Evolutionary conservation across 2,888 invertebrate species (phyloP), one percentile per base, ranked within the genome.

Genomic region (Hemithea aestivaria): DNA sequence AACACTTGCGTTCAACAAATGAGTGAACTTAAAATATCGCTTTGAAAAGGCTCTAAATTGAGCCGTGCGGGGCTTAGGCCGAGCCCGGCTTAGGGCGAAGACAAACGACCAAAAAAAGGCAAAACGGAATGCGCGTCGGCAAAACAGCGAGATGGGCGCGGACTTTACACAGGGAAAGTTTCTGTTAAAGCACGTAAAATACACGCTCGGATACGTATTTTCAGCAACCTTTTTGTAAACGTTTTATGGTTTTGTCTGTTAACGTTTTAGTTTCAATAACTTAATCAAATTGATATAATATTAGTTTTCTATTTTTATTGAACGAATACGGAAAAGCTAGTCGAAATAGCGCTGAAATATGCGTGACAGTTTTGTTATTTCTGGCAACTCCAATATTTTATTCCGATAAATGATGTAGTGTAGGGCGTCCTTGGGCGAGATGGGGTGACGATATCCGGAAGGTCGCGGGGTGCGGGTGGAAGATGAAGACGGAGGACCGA

Each of bases 71-170:
- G 66, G 66, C 60, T 63, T 59, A 52, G 62, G 55, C 51, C 56
- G 54, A 55, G 60, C 48, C 53, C 45, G 45, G 68, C 63, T 69
- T 64, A 66, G 51, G 53, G 48, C 40, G 55, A 69, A 67, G 67
- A 67, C 62, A 69, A 67, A 69, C 65, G 70, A 64, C 66, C 58
- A 46, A 67, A 67, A 67, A 68, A 69, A 61, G 57, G 56, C 51
- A 51, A 53, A 53, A 54, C 50, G 50, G 55, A 64, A 56, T 58
- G 41, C 41, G 33, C 33, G 36, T 33, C 33, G 36, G 31, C 32
- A 32, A 33, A 42, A 37, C 41, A 37, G 26, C 41, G 36, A 29
- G 29, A 33, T 34, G 35, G 32, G 23, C 16, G 29, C 33, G 22
- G 35, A 35, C 33, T 42, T 34, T 37, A 37, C 36, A 42, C 33